These are phyloP conservation scores for Pseudopleuronectes americanus DNA, from an alignment of 2,797 vertebrate genomes.

Conservation along the genomic window DNA sequence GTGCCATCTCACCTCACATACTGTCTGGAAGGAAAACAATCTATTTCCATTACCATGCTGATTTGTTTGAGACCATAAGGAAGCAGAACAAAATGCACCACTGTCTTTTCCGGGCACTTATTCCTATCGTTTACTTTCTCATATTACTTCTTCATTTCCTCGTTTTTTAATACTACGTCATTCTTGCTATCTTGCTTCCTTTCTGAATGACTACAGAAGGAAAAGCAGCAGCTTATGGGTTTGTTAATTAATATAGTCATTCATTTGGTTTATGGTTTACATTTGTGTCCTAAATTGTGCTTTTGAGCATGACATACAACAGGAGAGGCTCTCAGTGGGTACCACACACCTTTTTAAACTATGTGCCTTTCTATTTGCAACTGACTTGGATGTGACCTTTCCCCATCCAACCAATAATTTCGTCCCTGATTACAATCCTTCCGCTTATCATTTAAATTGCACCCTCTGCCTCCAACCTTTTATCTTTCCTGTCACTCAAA, in stretches of 20 bases:
- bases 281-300: neutral
- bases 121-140: constrained; percentile 1
- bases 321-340: neutral
- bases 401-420: constrained; percentile 2
- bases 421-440: constrained; percentile 16
- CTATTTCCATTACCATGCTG: constrained; percentile 26
- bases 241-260: neutral
- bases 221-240: neutral
- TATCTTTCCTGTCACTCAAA: constrained; percentile 54
- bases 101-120: neutral
- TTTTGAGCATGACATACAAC: neutral
- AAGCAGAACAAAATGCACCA: constrained; percentile 36
- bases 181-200: neutral
- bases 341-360: neutral
- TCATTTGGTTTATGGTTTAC: neutral
- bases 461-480: constrained; percentile 25
- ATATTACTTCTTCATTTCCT: constrained; percentile 4
- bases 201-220: neutral
- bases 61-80: constrained; percentile 5
- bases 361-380: constrained; percentile 1
- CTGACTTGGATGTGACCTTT: constrained; percentile 5
- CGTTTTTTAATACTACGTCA: neutral
- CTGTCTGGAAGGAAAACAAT: constrained; percentile 41
- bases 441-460: constrained; percentile 28
- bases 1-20: constrained; percentile 18